Evolutionary conservation across 2,113 vertebrate genomes (phyloP), one percentile per base, ranked within the genome.

Genomic region (Elgaria multicarinata): DNA sequence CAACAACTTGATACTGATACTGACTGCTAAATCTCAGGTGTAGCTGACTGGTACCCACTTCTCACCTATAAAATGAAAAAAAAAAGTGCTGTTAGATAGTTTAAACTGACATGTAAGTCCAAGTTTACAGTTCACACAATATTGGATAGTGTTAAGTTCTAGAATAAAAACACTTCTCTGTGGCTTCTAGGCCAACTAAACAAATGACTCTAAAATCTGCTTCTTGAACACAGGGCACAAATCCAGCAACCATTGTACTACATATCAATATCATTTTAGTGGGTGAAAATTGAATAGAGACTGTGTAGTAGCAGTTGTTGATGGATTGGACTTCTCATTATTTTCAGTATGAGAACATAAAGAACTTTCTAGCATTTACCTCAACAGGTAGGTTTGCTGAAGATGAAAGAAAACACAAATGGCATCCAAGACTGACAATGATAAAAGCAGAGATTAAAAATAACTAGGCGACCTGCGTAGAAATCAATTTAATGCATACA

Each of bases 11-110:
- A 76, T 84, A 89, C 92, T 94, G 90, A 92, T 71, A 92, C 85
- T 94, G 2, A 87, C 90, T 84, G 64, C 36, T 95, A 89, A 91
- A 69, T 95, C 84, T 91, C 1, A 0, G 36, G 90, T 93, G 93
- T 90, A 90, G 62, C 90, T 91, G 46, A 36, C 93, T n/a, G n/a
- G 36, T 78, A 67, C 36, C 86, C 58, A 66, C 13, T 28, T 74
- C 55, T 76, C 69, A 55, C 44, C 82, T 89, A n/a, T n/a, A 85
- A 89, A 85, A 69, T 39, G 74, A 85, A 88, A 89, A 50, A 39
- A 72, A 44, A 55, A 78, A 85, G 83, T 77, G 33, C 36, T 69
- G 26, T 74, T 81, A 66, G 77, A 66, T 89, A 69, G 74, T 69
- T 85, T 69, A 69, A 87, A 69, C 44, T 85, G 58, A 89, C 67